phyloP scores from a whole-genome alignment of 2,888 invertebrate species.

The Biston stratarius region DNA sequence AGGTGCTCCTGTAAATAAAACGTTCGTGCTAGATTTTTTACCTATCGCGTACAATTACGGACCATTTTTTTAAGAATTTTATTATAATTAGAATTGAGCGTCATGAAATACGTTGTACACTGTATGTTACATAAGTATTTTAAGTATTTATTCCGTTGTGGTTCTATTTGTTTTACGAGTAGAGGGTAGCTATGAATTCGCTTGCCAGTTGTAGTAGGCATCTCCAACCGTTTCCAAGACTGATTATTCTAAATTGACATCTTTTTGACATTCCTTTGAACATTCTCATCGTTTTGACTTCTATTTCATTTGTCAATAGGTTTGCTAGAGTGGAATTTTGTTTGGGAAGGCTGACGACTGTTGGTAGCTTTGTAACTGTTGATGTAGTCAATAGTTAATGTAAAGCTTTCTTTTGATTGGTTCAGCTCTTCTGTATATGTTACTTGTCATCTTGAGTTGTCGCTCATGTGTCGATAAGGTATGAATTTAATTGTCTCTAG shows the following conservation, averaged over 20 bases:
- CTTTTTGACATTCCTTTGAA: conserved; percentile 73
- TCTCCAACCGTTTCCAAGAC: conserved; percentile 79
- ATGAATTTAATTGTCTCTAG: neutral
- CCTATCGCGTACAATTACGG: conserved; percentile 80
- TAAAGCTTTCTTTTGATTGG: conserved; percentile 63
- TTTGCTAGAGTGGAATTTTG: conserved; percentile 62
- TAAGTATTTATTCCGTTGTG: conserved; percentile 81
- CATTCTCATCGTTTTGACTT: conserved; percentile 55
- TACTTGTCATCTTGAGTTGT: conserved; percentile 26
- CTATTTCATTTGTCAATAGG: conserved; percentile 52
- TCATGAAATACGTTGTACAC: conserved; percentile 50
- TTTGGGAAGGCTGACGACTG: conserved; percentile 68
- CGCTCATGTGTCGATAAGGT: neutral
- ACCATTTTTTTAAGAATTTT: conserved; percentile 72
- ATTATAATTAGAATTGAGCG: conserved; percentile 50
- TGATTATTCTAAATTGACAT: conserved; percentile 83
- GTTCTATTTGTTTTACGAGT: conserved; percentile 54
- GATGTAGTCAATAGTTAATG: conserved; percentile 74
- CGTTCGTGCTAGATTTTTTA: conserved; percentile 84
- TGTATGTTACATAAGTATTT: conserved; percentile 60
- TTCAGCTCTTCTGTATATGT: conserved; percentile 42
- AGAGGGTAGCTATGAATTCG: conserved; percentile 46
- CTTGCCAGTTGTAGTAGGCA: conserved; percentile 54
- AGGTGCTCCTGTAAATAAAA: conserved; percentile 84
- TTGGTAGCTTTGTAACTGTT: conserved; percentile 75